Evolutionary conservation across 1,140 invertebrate species (phyloP).

Genomic region (Nephila pilipes): DNA sequence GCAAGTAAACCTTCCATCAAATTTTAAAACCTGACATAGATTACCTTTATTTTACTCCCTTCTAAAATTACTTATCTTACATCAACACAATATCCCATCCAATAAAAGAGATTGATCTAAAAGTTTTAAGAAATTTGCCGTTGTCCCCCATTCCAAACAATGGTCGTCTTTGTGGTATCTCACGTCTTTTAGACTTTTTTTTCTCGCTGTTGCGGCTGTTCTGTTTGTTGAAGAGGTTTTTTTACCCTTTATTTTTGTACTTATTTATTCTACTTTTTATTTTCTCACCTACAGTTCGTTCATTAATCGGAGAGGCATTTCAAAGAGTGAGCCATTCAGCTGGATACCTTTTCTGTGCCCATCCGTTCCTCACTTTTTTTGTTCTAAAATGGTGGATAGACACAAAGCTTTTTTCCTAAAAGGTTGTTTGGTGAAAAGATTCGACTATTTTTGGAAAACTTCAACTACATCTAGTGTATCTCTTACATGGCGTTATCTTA

Average conservation of each 20-base stretch:
- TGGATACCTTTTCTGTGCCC: background rate
- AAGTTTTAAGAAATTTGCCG: background rate
- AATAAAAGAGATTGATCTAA: background rate
- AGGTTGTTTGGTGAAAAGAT: background rate
- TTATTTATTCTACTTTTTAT: background rate
- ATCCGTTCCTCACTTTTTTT: background rate
- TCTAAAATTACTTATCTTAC: background rate
- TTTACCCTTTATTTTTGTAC: background rate
- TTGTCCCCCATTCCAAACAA: background rate
- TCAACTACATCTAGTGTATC: background rate
- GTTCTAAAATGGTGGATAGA: background rate
- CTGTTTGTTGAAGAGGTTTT: slow-evolving; percentile 2
- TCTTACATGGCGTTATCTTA: background rate
- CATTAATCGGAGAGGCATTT: slow-evolving; percentile 49
- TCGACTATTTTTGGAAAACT: background rate
- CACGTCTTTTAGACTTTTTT: slow-evolving; percentile 22
- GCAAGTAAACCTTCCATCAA: background rate
- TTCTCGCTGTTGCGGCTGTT: slow-evolving; percentile 24
- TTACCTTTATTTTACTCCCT: background rate
- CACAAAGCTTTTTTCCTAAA: background rate
- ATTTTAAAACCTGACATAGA: background rate
- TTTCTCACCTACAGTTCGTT: slow-evolving; percentile 1
- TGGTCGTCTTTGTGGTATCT: background rate
- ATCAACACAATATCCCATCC: background rate
- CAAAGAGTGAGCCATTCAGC: slow-evolving; percentile 5